Evolutionary conservation across 1,140 invertebrate genomes (phyloP), one percentile per base, ranked within the genome.

Genomic region (Aleiodes sp.): DNA sequence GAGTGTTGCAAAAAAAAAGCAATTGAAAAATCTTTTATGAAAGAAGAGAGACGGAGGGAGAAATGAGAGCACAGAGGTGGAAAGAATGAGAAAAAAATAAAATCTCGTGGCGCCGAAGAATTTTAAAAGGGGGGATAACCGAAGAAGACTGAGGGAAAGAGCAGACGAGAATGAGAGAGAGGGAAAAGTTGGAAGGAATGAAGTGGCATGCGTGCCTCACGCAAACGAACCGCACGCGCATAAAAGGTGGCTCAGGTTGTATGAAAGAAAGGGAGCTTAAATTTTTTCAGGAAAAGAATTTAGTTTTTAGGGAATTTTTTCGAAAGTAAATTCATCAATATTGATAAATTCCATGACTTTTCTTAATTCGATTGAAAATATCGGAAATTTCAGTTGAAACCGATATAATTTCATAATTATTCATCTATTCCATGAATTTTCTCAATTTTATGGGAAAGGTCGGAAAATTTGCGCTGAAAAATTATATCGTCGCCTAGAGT

Each of bases 181-280:
- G 57, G 43, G 41, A 71, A 41, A 62, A 56, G 62, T 61, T 56
- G 62, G 52, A 61, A 63, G 66, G 65, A 73, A 68, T 60, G 24
- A 73, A 67, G 52, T 68, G 68, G 73, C 74, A 76, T 78, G 78
- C 80, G 81, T 78, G 76, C 76, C 74, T 82, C 81, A 82, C 81
- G 81, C 80, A 75, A 82, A 72, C 79, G 76, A 73, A 82, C 76
- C 77, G 79, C 79, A 80, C 79, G 80, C 76, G 79, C 80, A 76
- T 77, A 80, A 81, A n/a, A 83, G 79, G 82, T 83, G 79, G 77
- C 75, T 78, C 68, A 35, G 29, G 46, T 35, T 35, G 21, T 6
- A 24, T n/a, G n/a, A 21, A 6, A 24, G 7, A 8, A 12, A 7
- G 26, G 46, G 21, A 16, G 21, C 16, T 21, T 24, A 9, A 16